A percentile compares a stretch with the other conserved stretches of the same genome.
These are phyloP conservation scores for Misgurnus mizolepis DNA, from an alignment of 2,113 vertebrate species.

Conservation along the genomic window DNA sequence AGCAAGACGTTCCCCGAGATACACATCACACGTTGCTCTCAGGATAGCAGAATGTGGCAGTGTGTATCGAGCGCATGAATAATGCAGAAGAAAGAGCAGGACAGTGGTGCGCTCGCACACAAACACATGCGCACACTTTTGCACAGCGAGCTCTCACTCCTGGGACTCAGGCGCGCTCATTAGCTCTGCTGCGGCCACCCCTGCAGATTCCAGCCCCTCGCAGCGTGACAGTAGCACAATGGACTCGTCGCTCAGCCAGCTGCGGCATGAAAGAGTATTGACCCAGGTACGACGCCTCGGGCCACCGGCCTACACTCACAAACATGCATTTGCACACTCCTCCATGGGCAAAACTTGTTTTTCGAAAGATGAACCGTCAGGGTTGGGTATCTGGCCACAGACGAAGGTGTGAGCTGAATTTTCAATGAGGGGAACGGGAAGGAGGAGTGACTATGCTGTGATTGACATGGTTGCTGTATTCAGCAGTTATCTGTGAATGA, in stretches of 20 bases:
- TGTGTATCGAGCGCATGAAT: constrained; percentile 56
- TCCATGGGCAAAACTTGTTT: constrained; percentile 52
- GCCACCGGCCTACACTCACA: constrained; percentile 52
- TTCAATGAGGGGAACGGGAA: constrained; percentile 22
- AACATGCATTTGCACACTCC: constrained; percentile 53
- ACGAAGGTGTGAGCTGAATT: constrained; percentile 42
- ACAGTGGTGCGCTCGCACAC: constrained; percentile 49
- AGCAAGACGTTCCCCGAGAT: constrained; percentile 44
- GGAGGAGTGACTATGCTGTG: constrained; percentile 14
- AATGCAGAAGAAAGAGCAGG: constrained; percentile 56
- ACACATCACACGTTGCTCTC: constrained; percentile 54
- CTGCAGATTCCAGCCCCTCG: constrained; percentile 53
- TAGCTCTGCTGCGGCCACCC: constrained; percentile 57
- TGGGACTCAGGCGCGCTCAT: constrained; percentile 59
- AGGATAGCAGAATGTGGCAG: constrained; percentile 55
- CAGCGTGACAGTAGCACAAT: constrained; percentile 55
- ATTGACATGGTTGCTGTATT: constrained; percentile 11
- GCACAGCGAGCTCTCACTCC: constrained; percentile 49
- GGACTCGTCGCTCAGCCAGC: constrained; percentile 47
- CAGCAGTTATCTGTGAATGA: not conserved
- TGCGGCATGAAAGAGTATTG: constrained; percentile 55
- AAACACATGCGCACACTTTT: constrained; percentile 46
- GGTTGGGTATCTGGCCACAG: constrained; percentile 31
- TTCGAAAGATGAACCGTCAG: constrained; percentile 40
- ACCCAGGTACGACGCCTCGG: constrained; percentile 51